phyloP scores from a whole-genome alignment of 2,113 vertebrate species.

The Onychostoma macrolepis region DNA sequence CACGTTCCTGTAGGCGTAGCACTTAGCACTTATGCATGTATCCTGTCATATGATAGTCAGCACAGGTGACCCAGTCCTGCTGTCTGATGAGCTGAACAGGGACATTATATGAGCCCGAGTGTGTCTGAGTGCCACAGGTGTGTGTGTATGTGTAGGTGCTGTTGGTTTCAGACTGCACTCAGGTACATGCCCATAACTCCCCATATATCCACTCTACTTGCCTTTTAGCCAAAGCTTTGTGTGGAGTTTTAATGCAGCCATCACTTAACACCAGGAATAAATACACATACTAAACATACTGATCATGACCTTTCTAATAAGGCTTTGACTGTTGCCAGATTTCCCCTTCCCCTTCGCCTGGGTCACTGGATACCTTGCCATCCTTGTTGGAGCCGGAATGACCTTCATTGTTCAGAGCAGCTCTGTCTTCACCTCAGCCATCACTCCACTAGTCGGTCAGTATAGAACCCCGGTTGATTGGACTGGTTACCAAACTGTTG shows the following conservation, averaged over 20 bases:
- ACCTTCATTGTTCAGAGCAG: slow-evolving; percentile 97
- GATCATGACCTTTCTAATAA: slow-evolving; percentile 12
- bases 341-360: slow-evolving; percentile 94
- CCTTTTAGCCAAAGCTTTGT: neutral
- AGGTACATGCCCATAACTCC: slow-evolving; percentile 55
- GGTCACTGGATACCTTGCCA: slow-evolving; percentile 94
- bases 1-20: neutral
- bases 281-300: neutral
- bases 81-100: slow-evolving; percentile 73
- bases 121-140: slow-evolving; percentile 42
- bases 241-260: neutral
- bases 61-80: slow-evolving; percentile 62
- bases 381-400: slow-evolving; percentile 92
- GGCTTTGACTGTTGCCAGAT: slow-evolving; percentile 73
- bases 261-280: neutral
- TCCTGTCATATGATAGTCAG: slow-evolving; percentile 74
- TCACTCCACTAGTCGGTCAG: slow-evolving; percentile 96
- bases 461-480: neutral
- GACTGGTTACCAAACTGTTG: neutral
- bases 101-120: slow-evolving; percentile 54
- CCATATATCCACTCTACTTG: neutral
- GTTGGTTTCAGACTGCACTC: slow-evolving; percentile 50
- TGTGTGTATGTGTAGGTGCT: slow-evolving; percentile 41
- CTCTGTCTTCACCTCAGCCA: slow-evolving; percentile 95
- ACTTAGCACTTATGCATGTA: neutral